Evolutionary conservation across 2,797 vertebrate species (phyloP), one percentile per base, ranked within the genome.

Genomic region (Muscicapa striata): DNA sequence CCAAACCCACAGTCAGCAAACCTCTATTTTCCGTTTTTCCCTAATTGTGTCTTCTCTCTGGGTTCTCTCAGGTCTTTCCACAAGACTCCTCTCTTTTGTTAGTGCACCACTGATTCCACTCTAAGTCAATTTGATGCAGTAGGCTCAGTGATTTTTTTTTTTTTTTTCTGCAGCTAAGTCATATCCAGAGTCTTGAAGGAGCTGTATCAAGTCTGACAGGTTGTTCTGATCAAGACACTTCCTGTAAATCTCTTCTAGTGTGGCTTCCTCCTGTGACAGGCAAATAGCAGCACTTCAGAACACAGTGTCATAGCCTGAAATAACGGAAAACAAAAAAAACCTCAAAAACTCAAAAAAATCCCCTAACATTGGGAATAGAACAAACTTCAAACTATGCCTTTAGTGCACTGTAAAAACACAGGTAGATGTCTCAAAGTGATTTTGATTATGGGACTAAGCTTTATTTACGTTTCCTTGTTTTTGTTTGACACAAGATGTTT

Each of bases 321-420:
- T 22, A 38, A 36, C 11, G 29, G 13, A 58, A 38, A 24, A 66
- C 3, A n/a, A 11, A 66, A 66, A 45, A 63, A n/a, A 0, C 1
- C 3, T 17, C 17, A 27, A 34, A 68, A 38, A 1, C 4, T 7
- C 1, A 6, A 5, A 19, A 52, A 66, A 15, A 34, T 1, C 0
- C 2, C 7, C 8, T 10, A 52, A 15, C 7, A 38, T 6, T 55
- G 14, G 15, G 17, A 59, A 59, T 5, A 13, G 6, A 54, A 24
- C 41, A 67, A 63, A 8, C 17, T 12, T 81, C 27, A 63, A n/a
- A 38, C 2, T 32, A 3, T 29, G 4, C 36, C 34, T 73, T 80
- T 36, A 66, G 19, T 24, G 15, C 30, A 40, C 11, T 43, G 43
- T 15, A 29, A 40, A 68, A 76, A 59, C 5, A 51, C 0, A 21